Conservation (phyloP, 2,797 vertebrate genomes). For the Eutrigla gurnardus region DNA sequence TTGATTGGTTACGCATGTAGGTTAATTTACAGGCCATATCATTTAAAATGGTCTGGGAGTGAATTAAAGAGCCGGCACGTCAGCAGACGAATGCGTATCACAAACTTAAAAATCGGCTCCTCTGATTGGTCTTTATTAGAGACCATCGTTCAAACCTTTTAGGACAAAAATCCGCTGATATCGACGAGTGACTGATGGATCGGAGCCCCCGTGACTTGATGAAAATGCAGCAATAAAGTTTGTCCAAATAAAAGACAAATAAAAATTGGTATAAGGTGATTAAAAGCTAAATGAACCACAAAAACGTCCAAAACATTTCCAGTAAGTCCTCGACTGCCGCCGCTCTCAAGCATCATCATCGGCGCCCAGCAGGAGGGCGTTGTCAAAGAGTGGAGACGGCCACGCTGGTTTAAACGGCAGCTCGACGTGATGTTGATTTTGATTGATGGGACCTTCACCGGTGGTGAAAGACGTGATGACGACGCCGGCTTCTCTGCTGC, state of each 20-base stretch:
- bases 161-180: background rate
- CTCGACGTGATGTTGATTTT: slow-evolving; percentile 35
- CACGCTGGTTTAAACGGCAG: slow-evolving; percentile 11
- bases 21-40: background rate
- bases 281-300: too few relatives aligned
- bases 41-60: too few relatives aligned
- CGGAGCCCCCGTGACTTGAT: background rate
- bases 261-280: too few relatives aligned
- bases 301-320: background rate
- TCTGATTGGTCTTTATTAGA: background rate
- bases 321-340: background rate
- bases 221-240: background rate
- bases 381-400: too few relatives aligned
- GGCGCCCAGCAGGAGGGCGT: background rate
- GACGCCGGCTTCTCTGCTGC: slow-evolving; percentile 37
- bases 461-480: slow-evolving; percentile 20
- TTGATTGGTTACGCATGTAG: background rate
- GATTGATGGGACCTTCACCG: slow-evolving; percentile 52
- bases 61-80: too few relatives aligned
- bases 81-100: too few relatives aligned
- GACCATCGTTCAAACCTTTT: background rate
- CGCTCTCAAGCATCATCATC: background rate
- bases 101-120: too few relatives aligned
- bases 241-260: background rate
- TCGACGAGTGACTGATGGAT: too few relatives aligned